Evolutionary conservation across 2,888 invertebrate species (phyloP).

Genomic region (Clepsis dumicolana): DNA sequence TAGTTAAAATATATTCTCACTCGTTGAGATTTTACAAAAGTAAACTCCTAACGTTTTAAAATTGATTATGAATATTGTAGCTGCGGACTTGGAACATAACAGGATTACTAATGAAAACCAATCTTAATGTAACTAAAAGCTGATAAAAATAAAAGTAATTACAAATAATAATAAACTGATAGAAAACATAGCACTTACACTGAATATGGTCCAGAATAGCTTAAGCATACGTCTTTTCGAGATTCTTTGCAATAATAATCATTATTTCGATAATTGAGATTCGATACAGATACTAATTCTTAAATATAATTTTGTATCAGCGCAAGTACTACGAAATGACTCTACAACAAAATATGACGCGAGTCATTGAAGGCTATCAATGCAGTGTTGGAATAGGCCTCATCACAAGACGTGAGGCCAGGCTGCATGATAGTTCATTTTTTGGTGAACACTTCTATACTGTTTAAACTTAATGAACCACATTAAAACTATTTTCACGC

Average conservation of each 20-base stretch:
- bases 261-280: conserved; percentile 56
- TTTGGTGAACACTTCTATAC: conserved; percentile 38
- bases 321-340: conserved; percentile 59
- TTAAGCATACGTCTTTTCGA: conserved; percentile 39
- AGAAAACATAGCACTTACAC: conserved; percentile 60
- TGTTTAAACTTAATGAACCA: conserved; percentile 25
- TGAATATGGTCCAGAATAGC: conserved; percentile 47
- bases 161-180: conserved; percentile 38
- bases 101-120: conserved; percentile 13
- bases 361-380: conserved; percentile 45
- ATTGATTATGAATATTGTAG: background rate
- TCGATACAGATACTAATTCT: conserved; percentile 41
- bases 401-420: conserved; percentile 35
- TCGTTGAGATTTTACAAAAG: conserved; percentile 27
- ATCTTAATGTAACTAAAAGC: conserved; percentile 5
- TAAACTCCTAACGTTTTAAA: background rate
- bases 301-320: conserved; percentile 50
- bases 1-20: conserved; percentile 17
- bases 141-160: conserved; percentile 21
- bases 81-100: conserved; percentile 15
- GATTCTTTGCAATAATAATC: conserved; percentile 47
- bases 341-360: conserved; percentile 47
- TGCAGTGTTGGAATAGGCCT: conserved; percentile 45
- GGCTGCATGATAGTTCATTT: conserved; percentile 44
- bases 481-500: conserved; percentile 1